These are phyloP conservation scores for Eupithecia subfuscata DNA, from an alignment of 2,888 invertebrate species.

Conservation along the genomic window DNA sequence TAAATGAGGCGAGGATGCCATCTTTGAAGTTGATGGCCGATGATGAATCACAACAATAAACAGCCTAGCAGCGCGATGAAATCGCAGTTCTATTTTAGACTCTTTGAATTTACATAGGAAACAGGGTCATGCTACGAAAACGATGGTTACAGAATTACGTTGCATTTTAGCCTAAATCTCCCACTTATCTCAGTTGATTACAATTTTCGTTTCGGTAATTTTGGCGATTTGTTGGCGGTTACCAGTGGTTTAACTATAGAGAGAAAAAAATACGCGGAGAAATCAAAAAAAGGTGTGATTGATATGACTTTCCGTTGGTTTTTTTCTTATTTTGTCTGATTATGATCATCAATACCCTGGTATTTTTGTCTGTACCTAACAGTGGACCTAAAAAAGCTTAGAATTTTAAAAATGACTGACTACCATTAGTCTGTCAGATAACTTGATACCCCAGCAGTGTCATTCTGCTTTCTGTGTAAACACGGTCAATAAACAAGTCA, in stretches of 20 bases:
- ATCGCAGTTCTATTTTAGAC: constrained; percentile 59
- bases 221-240: too few species aligned
- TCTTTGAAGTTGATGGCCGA: constrained; percentile 31
- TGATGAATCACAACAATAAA: constrained; percentile 50
- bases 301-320: too few species aligned
- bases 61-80: constrained; percentile 43
- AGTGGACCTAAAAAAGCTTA: neutral
- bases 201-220: too few species aligned
- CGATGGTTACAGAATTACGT: neutral
- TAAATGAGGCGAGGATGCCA: constrained; percentile 29
- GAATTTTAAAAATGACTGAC: neutral
- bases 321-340: too few species aligned
- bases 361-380: neutral
- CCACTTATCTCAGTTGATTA: neutral
- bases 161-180: too few species aligned
- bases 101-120: constrained; percentile 9
- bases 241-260: too few species aligned
- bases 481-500: constrained; percentile 54
- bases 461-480: constrained; percentile 12
- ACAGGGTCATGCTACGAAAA: neutral
- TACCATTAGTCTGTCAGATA: neutral
- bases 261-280: too few species aligned
- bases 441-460: neutral
- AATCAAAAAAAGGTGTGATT: too few species aligned
- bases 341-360: neutral